Base-by-base conservation (phyloP, 2,888 invertebrate genomes). In the Pseudococcus jackbeardsleyi region DNA sequence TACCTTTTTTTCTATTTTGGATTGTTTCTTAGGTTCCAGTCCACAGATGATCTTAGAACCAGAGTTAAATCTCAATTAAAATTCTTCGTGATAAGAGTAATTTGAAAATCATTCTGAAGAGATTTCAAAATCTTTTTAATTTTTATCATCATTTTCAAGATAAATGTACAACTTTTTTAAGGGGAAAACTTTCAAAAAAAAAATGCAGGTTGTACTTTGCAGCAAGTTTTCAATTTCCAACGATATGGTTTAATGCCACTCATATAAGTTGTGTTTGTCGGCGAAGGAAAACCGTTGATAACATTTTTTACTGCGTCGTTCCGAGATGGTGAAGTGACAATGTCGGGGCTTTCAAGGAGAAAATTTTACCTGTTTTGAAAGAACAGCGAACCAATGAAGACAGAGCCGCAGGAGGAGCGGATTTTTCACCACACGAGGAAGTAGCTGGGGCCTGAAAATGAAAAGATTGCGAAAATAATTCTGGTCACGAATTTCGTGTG, bases 401-500 rank as follows among this genome's bases (percentile, higher is more conserved):
- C 59, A 33, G 26, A 11, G 72, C 33, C 33, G 33, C 33, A 15
- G 9, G 42, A 72, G 3, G 46, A 82, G 79, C 46, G 46, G 79
- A 82, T 82, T 77, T 77, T 77, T 46, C 79, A 33, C 17, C 12
- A 17, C 8, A 33, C 33, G 72, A 12, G 17, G 15, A 15, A 17
- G 33, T 11, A 33, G 72, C 72, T 72, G 12, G 79, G 79, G 79
- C 46, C 59, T 64, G 42, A 85, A 85, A 85, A 85, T 85, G 85
- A 85, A 85, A 85, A 85, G 85, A 59, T 64, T 64, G 85, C 42
- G 85, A 85, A 85, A 85, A 59, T 85, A 85, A 85, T 85, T 85
- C 85, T 39, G 39, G 85, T 59, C 85, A 85, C 85, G 85, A 59
- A 85, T 19, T 85, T 85, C 85, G 85, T 85, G 85, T 85, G 85